phyloP scores from a whole-genome alignment of 2,797 vertebrate species.

The Sciaenops ocellatus region DNA sequence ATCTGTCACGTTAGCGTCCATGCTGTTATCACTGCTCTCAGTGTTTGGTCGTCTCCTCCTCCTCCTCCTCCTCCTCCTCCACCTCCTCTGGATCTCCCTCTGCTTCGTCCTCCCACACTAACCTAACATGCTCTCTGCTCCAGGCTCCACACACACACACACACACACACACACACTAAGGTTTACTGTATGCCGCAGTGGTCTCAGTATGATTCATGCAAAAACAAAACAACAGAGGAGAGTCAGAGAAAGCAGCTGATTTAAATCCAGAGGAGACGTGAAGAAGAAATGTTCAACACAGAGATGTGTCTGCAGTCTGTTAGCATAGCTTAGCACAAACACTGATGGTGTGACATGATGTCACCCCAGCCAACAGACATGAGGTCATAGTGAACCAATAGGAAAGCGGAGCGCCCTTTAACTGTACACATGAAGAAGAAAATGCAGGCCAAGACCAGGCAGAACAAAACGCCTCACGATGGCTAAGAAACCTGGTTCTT shows the following conservation, averaged over 20 bases:
- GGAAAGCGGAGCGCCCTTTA: too few relatives aligned
- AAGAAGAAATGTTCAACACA: background rate
- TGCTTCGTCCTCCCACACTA: conserved; percentile 72
- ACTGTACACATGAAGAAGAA: too few relatives aligned
- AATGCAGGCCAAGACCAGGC: too few relatives aligned
- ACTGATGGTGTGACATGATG: too few relatives aligned
- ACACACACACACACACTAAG: conserved; percentile 30
- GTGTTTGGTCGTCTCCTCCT: conserved; percentile 36
- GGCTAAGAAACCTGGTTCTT: too few relatives aligned
- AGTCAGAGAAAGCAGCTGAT: conserved; percentile 22
- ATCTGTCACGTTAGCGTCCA: too few relatives aligned
- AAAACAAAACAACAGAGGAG: background rate
- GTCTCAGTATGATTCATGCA: conserved; percentile 50
- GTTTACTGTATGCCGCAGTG: conserved; percentile 55
- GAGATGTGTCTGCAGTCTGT: background rate
- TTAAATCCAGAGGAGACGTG: conserved; percentile 9
- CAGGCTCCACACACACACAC: conserved; percentile 39
- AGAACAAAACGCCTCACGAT: too few relatives aligned
- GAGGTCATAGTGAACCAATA: too few relatives aligned
- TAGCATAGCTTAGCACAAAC: background rate
- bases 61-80: conserved; percentile 19
- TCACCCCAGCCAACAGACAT: too few relatives aligned
- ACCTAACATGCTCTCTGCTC: conserved; percentile 74
- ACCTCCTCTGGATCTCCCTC: conserved; percentile 57
- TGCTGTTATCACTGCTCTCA: background rate